Percentiles rank a stretch among this genome's conserved stretches.
These are phyloP conservation scores for Drosophila truncata DNA, from an alignment of 1,140 invertebrate genomes.

Conservation along the genomic window DNA sequence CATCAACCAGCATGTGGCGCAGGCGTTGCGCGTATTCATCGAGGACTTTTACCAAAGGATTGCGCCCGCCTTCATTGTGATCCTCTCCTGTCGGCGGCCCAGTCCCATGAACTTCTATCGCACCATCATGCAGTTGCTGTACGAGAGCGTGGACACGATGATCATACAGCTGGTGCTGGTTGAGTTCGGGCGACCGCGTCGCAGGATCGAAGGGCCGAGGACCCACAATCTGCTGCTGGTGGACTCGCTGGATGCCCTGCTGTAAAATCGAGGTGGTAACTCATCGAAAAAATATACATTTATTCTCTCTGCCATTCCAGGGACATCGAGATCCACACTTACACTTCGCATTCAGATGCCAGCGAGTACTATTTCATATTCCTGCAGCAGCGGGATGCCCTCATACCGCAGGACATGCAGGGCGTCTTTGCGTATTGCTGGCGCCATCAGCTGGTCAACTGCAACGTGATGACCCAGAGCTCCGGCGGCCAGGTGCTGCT, in stretches of 20 bases:
- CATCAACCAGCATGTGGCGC: slow-evolving; percentile 61
- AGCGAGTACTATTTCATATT: slow-evolving; percentile 71
- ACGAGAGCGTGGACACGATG: slow-evolving; percentile 66
- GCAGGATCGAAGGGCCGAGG: slow-evolving; percentile 29
- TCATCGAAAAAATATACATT: neutral
- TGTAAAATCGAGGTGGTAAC: slow-evolving; percentile 25
- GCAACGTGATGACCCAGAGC: slow-evolving; percentile 67
- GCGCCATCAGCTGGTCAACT: slow-evolving; percentile 64
- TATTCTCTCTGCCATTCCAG: slow-evolving; percentile 4
- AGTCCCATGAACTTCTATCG: slow-evolving; percentile 66
- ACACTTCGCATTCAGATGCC: slow-evolving; percentile 35
- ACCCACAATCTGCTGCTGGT: slow-evolving; percentile 60
- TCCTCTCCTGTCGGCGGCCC: slow-evolving; percentile 59
- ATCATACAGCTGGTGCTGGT: slow-evolving; percentile 58
- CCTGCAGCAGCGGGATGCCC: slow-evolving; percentile 54
- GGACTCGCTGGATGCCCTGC: slow-evolving; percentile 55
- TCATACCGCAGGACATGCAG: slow-evolving; percentile 52
- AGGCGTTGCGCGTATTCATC: slow-evolving; percentile 50
- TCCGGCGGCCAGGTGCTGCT: slow-evolving; percentile 47
- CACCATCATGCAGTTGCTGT: slow-evolving; percentile 63
- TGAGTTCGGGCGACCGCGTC: slow-evolving; percentile 23
- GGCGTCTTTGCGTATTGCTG: slow-evolving; percentile 68
- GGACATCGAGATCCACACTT: slow-evolving; percentile 59
- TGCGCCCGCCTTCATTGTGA: slow-evolving; percentile 59
- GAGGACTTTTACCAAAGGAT: slow-evolving; percentile 62